Percentiles rank a stretch among this genome's conserved stretches.
Evolutionary conservation across 2,797 vertebrate genomes (phyloP).

Genomic region (Aplochiton taeniatus): DNA sequence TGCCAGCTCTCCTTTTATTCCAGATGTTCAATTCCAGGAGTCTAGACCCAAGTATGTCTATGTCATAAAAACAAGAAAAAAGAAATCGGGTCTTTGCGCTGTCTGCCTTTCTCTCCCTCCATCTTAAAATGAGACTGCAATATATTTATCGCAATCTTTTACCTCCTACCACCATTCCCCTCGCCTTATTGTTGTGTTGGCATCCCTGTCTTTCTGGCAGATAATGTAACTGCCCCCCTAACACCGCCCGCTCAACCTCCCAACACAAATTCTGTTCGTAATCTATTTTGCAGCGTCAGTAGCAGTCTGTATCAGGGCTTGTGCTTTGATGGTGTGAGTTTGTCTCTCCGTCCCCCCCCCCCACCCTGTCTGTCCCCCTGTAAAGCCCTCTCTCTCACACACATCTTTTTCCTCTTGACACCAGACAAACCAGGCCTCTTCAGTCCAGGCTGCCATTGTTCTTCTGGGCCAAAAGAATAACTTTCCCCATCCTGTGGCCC

Average conservation of each 20-base stretch:
- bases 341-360: background rate
- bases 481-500: constrained; percentile 55
- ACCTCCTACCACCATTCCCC: constrained; percentile 23
- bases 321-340: background rate
- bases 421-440: constrained; percentile 12
- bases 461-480: constrained; percentile 53
- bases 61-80: constrained; percentile 29
- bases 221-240: constrained; percentile 45
- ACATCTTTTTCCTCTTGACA: constrained; percentile 29
- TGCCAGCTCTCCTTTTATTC: constrained; percentile 36
- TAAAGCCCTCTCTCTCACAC: background rate
- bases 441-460: constrained; percentile 51
- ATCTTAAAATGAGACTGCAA: no score
- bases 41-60: constrained; percentile 26
- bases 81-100: constrained; percentile 12
- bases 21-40: constrained; percentile 36
- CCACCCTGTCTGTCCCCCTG: background rate
- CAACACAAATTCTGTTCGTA: no score
- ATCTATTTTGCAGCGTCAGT: no score
- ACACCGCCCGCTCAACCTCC: no score
- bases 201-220: constrained; percentile 47
- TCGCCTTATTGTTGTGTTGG: constrained; percentile 29
- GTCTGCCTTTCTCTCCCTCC: background rate
- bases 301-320: no score
- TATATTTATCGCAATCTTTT: constrained; percentile 46